Evolutionary conservation across 2,113 vertebrate species (phyloP).

Genomic region (Etheostoma spectabile): DNA sequence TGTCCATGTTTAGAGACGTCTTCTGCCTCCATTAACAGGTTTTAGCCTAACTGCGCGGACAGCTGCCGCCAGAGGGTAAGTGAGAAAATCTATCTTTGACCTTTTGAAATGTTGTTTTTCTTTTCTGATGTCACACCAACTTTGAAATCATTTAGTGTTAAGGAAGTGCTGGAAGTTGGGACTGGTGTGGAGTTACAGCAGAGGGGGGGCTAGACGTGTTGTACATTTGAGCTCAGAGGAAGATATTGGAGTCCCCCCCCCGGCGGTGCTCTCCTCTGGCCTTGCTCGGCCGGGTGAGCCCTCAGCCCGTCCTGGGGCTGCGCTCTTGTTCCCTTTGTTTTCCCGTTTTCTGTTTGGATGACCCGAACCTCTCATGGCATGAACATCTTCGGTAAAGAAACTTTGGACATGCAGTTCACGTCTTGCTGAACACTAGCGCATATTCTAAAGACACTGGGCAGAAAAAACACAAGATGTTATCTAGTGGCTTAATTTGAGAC

Average conservation of each 20-base stretch:
- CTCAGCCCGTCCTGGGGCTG: constrained; percentile 62
- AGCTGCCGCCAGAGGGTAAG: not conserved
- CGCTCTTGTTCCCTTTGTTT: constrained; percentile 39
- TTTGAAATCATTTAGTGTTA: not conserved
- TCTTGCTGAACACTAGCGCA: constrained; percentile 35
- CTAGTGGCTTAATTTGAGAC: constrained; percentile 79
- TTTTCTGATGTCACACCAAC: not conserved
- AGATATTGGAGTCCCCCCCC: not conserved
- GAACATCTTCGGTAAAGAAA: constrained; percentile 42
- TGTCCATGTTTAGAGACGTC: not conserved
- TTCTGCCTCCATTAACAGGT: not conserved
- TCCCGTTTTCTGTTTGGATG: constrained; percentile 46
- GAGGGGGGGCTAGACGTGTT: not conserved
- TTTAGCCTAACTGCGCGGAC: not conserved
- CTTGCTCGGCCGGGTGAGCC: constrained; percentile 59
- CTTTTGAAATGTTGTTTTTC: not conserved
- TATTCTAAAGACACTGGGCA: constrained; percentile 60
- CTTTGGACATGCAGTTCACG: constrained; percentile 56
- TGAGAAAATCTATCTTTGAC: not conserved
- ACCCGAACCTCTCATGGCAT: constrained; percentile 56
- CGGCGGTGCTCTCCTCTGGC: constrained; percentile 32
- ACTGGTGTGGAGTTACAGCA: constrained; percentile 12
- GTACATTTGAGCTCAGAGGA: not conserved
- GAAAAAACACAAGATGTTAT: constrained; percentile 69
- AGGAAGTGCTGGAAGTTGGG: not conserved